Evolutionary conservation across 2,888 invertebrate species (phyloP).

Genomic region (Rotaria sp.): DNA sequence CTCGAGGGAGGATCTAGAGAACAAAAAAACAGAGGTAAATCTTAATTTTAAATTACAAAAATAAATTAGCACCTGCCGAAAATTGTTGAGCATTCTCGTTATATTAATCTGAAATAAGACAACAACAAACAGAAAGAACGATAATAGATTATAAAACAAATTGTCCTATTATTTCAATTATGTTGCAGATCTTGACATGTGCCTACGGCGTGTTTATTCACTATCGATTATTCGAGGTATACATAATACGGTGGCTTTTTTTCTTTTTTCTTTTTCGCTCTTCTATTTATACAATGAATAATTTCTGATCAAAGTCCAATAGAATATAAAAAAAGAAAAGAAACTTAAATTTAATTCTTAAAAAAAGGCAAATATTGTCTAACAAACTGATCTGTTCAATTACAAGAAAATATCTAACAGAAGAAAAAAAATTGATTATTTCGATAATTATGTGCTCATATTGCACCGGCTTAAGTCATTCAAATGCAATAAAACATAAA

Average conservation of each 20-base stretch:
- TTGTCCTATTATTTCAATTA: too few relatives aligned
- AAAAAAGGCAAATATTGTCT: neutral
- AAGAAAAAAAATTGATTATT: slow-evolving; percentile 11
- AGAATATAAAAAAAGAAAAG: neutral
- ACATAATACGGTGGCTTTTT: too few relatives aligned
- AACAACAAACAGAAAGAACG: neutral
- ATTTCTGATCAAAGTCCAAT: too few relatives aligned
- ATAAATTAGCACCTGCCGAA: neutral
- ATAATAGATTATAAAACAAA: too few relatives aligned
- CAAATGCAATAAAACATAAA: neutral
- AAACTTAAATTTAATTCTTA: neutral
- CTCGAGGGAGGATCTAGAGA: neutral
- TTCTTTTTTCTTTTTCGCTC: neutral
- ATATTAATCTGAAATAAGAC: neutral
- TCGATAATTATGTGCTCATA: neutral
- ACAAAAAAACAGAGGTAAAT: neutral
- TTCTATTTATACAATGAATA: too few relatives aligned
- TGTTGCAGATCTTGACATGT: too few relatives aligned
- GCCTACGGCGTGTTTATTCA: too few relatives aligned
- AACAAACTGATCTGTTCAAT: neutral
- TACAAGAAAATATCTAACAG: neutral
- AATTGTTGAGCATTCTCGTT: neutral
- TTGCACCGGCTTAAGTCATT: neutral
- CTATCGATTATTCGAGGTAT: too few relatives aligned
- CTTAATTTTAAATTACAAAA: too few relatives aligned